These are phyloP conservation scores for Cyprinodon diabolis DNA, from an alignment of 2,797 vertebrate genomes.

Conservation along the genomic window DNA sequence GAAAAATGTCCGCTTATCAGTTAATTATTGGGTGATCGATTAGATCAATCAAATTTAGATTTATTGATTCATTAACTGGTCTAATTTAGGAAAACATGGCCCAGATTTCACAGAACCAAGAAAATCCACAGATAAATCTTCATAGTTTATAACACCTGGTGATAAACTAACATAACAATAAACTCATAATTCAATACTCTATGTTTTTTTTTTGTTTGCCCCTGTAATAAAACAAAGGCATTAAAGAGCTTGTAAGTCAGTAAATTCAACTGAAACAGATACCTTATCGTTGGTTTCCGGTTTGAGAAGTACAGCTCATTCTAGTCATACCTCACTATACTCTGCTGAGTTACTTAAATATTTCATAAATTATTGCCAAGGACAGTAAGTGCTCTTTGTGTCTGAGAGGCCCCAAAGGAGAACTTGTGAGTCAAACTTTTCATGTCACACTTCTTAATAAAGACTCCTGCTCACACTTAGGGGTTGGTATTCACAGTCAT, in stretches of 20 bases:
- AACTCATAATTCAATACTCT: not conserved
- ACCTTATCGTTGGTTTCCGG: not conserved
- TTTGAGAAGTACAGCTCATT: not conserved
- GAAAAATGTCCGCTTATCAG: no score
- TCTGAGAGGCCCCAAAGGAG: not conserved
- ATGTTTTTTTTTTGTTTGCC: not conserved
- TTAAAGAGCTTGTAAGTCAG: not conserved
- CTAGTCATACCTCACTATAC: not conserved
- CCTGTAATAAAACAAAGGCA: not conserved
- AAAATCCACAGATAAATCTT: not conserved
- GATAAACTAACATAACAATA: not conserved
- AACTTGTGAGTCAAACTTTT: not conserved
- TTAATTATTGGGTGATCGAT: no score
- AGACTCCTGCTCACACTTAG: slow-evolving; percentile 50
- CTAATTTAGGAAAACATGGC: not conserved
- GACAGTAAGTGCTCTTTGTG: not conserved
- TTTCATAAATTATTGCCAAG: not conserved
- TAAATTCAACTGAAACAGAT: not conserved
- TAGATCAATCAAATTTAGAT: no score
- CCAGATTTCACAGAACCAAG: not conserved
- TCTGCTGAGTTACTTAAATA: not conserved
- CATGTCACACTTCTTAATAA: slow-evolving; percentile 5
- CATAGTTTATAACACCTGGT: not conserved
- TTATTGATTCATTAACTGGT: no score
- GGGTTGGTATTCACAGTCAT: slow-evolving; percentile 64